phyloP scores from a whole-genome alignment of 2,797 vertebrate genomes.

The Thunnus albacares region DNA sequence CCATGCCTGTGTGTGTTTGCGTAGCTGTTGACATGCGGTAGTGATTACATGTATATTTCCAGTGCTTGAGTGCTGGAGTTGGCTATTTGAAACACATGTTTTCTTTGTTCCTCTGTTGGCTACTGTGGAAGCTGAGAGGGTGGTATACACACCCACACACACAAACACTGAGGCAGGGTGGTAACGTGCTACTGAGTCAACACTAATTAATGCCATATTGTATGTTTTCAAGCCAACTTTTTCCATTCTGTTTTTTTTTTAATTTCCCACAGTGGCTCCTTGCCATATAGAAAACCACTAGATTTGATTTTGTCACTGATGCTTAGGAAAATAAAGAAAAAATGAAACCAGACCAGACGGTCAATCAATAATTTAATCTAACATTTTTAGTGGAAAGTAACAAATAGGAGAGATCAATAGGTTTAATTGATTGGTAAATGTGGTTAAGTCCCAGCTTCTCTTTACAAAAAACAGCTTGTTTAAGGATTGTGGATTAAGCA shows the following conservation, averaged over 20 bases:
- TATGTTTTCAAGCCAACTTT: slow-evolving; percentile 70
- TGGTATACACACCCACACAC: slow-evolving; percentile 69
- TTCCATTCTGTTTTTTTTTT: slow-evolving; percentile 36
- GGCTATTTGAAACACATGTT: slow-evolving; percentile 79
- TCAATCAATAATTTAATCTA: slow-evolving; percentile 9
- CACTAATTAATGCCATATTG: slow-evolving; percentile 81
- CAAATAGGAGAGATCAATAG: not conserved
- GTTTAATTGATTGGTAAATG: not conserved
- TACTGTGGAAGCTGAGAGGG: slow-evolving; percentile 81
- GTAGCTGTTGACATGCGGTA: slow-evolving; percentile 70
- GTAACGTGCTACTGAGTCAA: slow-evolving; percentile 77
- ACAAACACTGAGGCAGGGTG: slow-evolving; percentile 68
- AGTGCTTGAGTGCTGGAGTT: slow-evolving; percentile 59
- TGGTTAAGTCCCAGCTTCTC: not conserved
- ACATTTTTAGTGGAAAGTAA: slow-evolving; percentile 25
- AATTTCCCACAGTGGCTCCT: slow-evolving; percentile 18
- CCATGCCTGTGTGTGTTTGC: slow-evolving; percentile 25
- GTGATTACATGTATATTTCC: slow-evolving; percentile 80
- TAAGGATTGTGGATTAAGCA: not conserved
- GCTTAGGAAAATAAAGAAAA: slow-evolving; percentile 24
- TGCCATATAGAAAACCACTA: slow-evolving; percentile 23
- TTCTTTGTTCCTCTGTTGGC: slow-evolving; percentile 79
- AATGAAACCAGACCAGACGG: slow-evolving; percentile 24
- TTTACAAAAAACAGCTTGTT: not conserved
- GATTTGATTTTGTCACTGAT: slow-evolving; percentile 32